A percentile compares a stretch with the other conserved stretches of the same genome.
Evolutionary conservation across 2,888 invertebrate species (phyloP).

Genomic region (Pterobdella sp.): DNA sequence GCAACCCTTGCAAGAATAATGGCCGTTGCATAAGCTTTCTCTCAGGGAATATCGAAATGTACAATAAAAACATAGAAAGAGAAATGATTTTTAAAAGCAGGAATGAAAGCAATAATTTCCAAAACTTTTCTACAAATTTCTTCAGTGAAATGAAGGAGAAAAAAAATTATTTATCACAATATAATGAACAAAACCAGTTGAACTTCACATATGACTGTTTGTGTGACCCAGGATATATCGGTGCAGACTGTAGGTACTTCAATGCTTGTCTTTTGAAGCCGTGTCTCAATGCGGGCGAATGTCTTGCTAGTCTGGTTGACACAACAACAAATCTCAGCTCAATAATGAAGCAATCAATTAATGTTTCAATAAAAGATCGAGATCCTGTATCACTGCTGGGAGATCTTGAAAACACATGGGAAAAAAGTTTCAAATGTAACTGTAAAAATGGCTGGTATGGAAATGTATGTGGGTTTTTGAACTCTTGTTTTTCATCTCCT

Average conservation of each 20-base stretch:
- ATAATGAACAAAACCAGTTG: too few relatives aligned
- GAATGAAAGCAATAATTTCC: neutral
- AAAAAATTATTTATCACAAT: too few relatives aligned
- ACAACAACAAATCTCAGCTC: neutral
- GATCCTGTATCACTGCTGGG: neutral
- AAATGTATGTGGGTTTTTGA: slow-evolving; percentile 56
- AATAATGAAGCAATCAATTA: neutral
- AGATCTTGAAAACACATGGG: neutral
- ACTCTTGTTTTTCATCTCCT: slow-evolving; percentile 54
- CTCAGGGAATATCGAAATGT: neutral
- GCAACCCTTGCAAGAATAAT: slow-evolving; percentile 12
- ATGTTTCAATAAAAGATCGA: neutral
- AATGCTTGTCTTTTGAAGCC: slow-evolving; percentile 34
- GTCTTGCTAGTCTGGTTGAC: slow-evolving; percentile 26
- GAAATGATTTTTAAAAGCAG: neutral
- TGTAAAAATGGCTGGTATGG: slow-evolving; percentile 34
- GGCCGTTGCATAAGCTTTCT: slow-evolving; percentile 1
- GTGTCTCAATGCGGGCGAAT: slow-evolving; percentile 33
- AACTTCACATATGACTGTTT: slow-evolving; percentile 20
- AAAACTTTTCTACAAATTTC: too few relatives aligned
- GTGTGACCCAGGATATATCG: slow-evolving; percentile 29
- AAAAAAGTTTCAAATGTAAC: neutral
- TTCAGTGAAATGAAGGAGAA: too few relatives aligned
- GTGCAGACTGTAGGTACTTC: slow-evolving; percentile 30
- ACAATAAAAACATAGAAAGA: neutral